Evolutionary conservation across 2,797 vertebrate genomes (phyloP).

Genomic region (Cynodonichthys magdalenae): DNA sequence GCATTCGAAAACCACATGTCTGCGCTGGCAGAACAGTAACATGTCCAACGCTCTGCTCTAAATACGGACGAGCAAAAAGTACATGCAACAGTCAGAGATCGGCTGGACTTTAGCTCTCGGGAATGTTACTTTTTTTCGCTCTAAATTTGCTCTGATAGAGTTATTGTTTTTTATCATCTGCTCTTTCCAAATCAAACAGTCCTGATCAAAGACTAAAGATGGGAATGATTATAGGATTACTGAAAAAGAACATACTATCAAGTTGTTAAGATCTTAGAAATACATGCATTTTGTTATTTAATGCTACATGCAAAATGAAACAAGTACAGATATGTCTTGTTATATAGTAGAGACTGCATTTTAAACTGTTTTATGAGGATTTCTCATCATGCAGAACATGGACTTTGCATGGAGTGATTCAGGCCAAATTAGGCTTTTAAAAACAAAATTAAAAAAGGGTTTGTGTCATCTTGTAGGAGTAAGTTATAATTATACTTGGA

Average conservation of each 20-base stretch:
- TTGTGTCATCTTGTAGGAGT: no score
- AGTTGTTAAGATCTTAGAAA: background rate
- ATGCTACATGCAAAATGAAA: background rate
- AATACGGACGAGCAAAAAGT: background rate
- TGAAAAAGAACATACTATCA: background rate
- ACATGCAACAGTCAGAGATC: background rate
- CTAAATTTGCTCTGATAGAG: constrained; percentile 6
- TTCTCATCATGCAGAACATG: background rate
- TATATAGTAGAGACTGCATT: background rate
- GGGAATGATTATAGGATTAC: constrained; percentile 14
- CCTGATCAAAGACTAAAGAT: constrained; percentile 55
- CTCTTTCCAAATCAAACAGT: constrained; percentile 12
- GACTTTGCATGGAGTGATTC: no score
- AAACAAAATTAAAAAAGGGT: no score
- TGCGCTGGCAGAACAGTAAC: constrained; percentile 96
- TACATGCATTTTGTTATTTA: background rate
- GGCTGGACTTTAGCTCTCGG: constrained; percentile 1
- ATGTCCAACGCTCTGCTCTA: constrained; percentile 90
- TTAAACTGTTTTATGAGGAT: background rate
- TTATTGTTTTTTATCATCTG: background rate
- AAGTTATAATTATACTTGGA: background rate
- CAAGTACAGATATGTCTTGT: background rate
- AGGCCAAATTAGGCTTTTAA: no score
- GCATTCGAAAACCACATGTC: constrained; percentile 97
- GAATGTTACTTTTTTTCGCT: background rate